Evolutionary conservation across 2,888 invertebrate species (phyloP), one percentile per base, ranked within the genome.

Genomic region (Leistus spinibarbis): DNA sequence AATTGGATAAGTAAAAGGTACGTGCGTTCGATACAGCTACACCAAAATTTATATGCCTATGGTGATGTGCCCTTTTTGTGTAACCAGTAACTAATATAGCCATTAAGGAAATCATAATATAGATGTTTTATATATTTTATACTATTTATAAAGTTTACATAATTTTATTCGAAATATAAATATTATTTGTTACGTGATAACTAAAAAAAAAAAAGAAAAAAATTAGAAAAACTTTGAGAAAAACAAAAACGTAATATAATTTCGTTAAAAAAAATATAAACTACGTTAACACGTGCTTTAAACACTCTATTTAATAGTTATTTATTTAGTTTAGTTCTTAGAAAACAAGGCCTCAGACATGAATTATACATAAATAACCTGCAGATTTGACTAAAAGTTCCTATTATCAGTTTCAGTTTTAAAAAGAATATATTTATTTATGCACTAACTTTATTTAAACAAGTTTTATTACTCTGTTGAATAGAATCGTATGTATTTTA

Each of bases 1-100:
- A 95, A 78, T 87, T 93, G 81, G 90, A 90, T 82, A 82, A 77
- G 73, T 76, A 63, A 71, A 60, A 60, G 60, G 60, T 20, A 22
- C 19, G 60, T 19, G 19, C 10, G 60, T 60, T 60, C 16, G 56
- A 60, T 60, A 60, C 60, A 60, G 60, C 60, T 60, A 60, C 60
- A 60, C 60, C 60, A 60, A 40, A 60, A 60, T 20, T 19, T 60
- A 60, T 60, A 67, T 73, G 73, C 73, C 73, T 73, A 67, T 71
- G 66, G 67, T 67, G 62, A 73, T 67, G 73, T 73, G 73, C 73
- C 73, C 73, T 73, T 65, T 64, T 57, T 64, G 24, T 67, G 24
- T 64, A 71, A 64, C 23, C 63, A 66, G 40, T 40, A 69, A 71
- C 69, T 69, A 69, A 69, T 19, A 9, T 69, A 69, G 69, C 17